Evolutionary conservation across 2,113 vertebrate genomes (phyloP), one percentile per base, ranked within the genome.

Genomic region (Parotia lawesii): DNA sequence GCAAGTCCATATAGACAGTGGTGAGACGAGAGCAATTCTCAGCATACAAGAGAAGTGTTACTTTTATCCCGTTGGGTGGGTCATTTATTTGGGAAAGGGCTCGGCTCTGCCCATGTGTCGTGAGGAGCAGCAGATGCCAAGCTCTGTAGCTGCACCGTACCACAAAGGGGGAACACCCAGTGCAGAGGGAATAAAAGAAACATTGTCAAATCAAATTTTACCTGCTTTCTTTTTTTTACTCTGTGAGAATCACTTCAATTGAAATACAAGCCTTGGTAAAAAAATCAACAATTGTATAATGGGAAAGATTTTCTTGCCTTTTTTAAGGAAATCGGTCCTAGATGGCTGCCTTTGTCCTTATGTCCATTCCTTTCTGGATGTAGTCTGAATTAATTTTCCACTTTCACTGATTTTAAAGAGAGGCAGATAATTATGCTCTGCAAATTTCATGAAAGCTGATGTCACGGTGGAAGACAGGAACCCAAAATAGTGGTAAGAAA

Each of bases 171-270:
- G 24, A 95, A 95, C 90, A 87, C 93, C 94, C 92, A 92, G 80
- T 88, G 92, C 73, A 75, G 83, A 61, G 62, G 33, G 58, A 97
- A 96, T 97, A 96, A 97, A 97, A 93, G 60, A 76, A 87, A 90
- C 86, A 87, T 61, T 92, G 83, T 60, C 20, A 3, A 91, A 82
- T 72, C 88, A 88, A 60, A 88, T 95, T 66, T 88, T 93, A 96
- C 83, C 77, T 86, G 65, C 81, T 88, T 79, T 85, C 27, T 69
- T 83, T 85, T 85, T 76, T 73, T 76, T 61, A 42, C 57, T 78
- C 33, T 64, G 6, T 80, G 61, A 85, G 76, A 75, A 90, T 90
- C 50, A 25, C 83, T 88, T 94, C 50, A 48, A 29, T 15, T 77
- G 72, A 94, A 95, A 82, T 56, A 50, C 6, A 40, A 74, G 25